These are phyloP conservation scores for Oxyscelio sp. DNA, from an alignment of 2,888 invertebrate genomes.

Conservation along the genomic window DNA sequence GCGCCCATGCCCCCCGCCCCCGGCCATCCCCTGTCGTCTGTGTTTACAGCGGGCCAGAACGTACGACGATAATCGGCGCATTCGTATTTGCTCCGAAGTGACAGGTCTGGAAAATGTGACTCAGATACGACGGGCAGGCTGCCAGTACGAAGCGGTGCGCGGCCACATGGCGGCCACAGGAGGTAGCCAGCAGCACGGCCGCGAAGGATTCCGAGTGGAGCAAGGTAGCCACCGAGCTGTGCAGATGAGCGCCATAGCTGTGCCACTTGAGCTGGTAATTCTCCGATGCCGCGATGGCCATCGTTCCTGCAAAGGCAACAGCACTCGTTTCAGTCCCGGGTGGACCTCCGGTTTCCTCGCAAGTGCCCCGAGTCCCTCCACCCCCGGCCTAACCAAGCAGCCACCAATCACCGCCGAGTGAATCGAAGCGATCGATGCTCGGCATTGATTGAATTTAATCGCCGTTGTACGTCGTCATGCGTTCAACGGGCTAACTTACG, in stretches of 20 bases:
- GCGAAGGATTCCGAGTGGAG: constrained; percentile 94
- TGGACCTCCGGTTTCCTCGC: too few species aligned
- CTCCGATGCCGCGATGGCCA: constrained; percentile 90
- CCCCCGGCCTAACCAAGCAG: constrained; percentile 60
- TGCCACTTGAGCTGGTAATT: constrained; percentile 97
- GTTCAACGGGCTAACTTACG: constrained; percentile 42
- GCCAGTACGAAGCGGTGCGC: constrained; percentile 96
- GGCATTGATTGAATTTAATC: constrained; percentile 64
- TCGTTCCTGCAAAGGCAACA: constrained; percentile 76
- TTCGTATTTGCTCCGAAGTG: constrained; percentile 88
- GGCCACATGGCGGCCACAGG: constrained; percentile 94
- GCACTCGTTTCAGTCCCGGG: too few species aligned
- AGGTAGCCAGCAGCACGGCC: constrained; percentile 94
- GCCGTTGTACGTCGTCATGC: constrained; percentile 56
- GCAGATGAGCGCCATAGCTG: constrained; percentile 94
- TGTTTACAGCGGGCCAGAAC: constrained; percentile 59
- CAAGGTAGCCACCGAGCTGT: constrained; percentile 94
- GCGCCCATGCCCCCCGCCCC: neutral
- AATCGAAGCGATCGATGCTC: constrained; percentile 62
- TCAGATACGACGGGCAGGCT: constrained; percentile 93
- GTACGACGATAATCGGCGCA: constrained; percentile 87
- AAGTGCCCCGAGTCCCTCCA: constrained; percentile 27
- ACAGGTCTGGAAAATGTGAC: constrained; percentile 89
- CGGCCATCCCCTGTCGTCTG: neutral
- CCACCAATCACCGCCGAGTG: constrained; percentile 8